These are phyloP conservation scores for Caretta caretta DNA, from an alignment of 2,113 vertebrate species.

Conservation along the genomic window DNA sequence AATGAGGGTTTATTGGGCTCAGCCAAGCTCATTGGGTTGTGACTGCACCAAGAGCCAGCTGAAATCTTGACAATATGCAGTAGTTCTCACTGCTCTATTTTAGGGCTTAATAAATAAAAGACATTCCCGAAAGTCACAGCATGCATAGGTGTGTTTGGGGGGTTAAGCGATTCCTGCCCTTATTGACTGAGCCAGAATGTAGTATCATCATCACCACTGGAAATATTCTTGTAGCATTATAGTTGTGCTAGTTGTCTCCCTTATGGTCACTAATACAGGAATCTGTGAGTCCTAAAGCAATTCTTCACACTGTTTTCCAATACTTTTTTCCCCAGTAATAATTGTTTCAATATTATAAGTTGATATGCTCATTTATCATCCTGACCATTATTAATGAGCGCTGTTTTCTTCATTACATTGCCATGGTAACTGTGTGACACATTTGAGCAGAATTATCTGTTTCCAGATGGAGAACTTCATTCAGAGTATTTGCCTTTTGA, in stretches of 20 bases:
- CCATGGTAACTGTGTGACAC: slow-evolving; percentile 61
- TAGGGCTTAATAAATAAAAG: background rate
- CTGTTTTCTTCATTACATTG: slow-evolving; percentile 27
- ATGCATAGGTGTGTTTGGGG: background rate
- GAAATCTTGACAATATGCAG: background rate
- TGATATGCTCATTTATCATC: slow-evolving; percentile 38
- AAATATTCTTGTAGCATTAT: background rate
- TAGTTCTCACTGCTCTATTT: background rate
- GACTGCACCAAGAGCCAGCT: background rate
- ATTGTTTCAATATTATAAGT: slow-evolving; percentile 41
- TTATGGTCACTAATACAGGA: background rate
- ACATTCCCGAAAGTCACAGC: background rate
- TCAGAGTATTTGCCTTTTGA: slow-evolving; percentile 62
- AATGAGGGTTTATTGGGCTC: background rate
- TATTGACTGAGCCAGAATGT: background rate
- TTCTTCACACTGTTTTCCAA: background rate
- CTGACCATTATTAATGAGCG: slow-evolving; percentile 52
- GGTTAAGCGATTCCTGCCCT: background rate
- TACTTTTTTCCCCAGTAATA: background rate
- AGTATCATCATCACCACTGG: background rate
- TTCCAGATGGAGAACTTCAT: slow-evolving; percentile 76
- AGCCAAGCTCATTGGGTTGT: background rate
- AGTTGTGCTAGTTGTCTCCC: background rate
- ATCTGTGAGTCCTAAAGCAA: background rate
- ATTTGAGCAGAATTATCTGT: slow-evolving; percentile 65